These are phyloP conservation scores for Griposia aprilina DNA, from an alignment of 2,888 invertebrate species.

Conservation along the genomic window DNA sequence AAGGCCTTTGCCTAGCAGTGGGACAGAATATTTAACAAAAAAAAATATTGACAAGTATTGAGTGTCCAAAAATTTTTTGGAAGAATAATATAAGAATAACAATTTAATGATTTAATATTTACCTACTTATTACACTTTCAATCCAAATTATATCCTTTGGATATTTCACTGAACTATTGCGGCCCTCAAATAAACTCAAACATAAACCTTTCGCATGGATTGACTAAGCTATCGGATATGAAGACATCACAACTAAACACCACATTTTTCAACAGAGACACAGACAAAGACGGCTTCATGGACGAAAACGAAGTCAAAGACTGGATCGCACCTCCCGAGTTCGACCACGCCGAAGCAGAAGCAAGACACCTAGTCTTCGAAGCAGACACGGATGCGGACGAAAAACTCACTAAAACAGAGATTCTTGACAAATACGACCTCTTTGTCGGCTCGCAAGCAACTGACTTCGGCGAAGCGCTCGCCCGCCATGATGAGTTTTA, in stretches of 20 bases:
- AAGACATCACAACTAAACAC: neutral
- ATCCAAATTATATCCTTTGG: neutral
- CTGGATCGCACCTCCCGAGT: slow-evolving; percentile 99
- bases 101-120: neutral
- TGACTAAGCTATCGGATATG: neutral
- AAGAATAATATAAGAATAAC: neutral
- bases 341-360: slow-evolving; percentile 99
- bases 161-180: neutral
- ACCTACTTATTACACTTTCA: neutral
- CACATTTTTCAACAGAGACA: slow-evolving; percentile 90
- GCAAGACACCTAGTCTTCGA: slow-evolving; percentile 98
- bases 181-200: neutral
- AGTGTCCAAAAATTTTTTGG: neutral
- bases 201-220: neutral
- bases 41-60: neutral
- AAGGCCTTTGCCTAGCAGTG: too few relatives aligned
- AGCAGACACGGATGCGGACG: slow-evolving; percentile 97
- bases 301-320: slow-evolving; percentile 96
- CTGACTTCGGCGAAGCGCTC: slow-evolving; percentile 99
- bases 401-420: slow-evolving; percentile 96
- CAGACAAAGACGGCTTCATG: slow-evolving; percentile 97
- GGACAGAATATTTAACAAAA: too few relatives aligned
- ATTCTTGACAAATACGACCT: slow-evolving; percentile 98
- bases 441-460: slow-evolving; percentile 99
- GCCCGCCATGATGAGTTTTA: slow-evolving; percentile 99